Conservation (phyloP, 2,797 vertebrate species). For the Ispidina lecontei region DNA sequence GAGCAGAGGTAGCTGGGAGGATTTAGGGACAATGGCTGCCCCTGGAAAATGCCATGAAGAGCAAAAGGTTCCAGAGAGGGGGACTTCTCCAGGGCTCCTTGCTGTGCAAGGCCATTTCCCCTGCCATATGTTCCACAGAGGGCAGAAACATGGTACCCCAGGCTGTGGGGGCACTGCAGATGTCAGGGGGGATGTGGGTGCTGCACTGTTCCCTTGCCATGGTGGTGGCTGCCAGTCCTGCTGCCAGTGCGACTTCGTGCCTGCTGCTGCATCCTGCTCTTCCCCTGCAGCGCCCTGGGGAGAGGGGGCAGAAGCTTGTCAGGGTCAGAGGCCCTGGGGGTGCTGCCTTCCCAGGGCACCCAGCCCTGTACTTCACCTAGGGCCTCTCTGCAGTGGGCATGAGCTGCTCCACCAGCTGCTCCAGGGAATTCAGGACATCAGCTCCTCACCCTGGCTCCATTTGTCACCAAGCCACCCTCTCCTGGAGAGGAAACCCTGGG, state of each 20-base stretch:
- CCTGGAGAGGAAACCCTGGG: neutral
- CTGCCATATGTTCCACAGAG: neutral
- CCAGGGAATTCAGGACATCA: accelerated
- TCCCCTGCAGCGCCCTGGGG: neutral
- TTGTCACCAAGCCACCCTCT: neutral
- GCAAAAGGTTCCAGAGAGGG: neutral
- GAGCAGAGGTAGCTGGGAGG: neutral
- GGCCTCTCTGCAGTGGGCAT: neutral
- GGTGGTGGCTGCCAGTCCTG: neutral
- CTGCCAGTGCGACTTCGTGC: neutral
- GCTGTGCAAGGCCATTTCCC: neutral
- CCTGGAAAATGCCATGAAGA: neutral
- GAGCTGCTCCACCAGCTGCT: neutral
- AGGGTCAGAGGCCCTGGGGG: accelerated
- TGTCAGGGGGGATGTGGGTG: accelerated
- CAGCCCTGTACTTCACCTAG: neutral
- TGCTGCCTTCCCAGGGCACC: neutral
- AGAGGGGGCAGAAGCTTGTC: neutral
- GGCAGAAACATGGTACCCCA: accelerated
- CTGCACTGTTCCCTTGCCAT: accelerated
- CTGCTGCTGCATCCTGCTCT: neutral
- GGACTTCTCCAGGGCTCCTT: neutral
- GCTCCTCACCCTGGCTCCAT: accelerated
- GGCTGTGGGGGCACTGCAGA: neutral
- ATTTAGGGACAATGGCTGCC: neutral